Evolutionary conservation across 2,113 vertebrate species (phyloP).

Genomic region (Cromileptes altivelis): DNA sequence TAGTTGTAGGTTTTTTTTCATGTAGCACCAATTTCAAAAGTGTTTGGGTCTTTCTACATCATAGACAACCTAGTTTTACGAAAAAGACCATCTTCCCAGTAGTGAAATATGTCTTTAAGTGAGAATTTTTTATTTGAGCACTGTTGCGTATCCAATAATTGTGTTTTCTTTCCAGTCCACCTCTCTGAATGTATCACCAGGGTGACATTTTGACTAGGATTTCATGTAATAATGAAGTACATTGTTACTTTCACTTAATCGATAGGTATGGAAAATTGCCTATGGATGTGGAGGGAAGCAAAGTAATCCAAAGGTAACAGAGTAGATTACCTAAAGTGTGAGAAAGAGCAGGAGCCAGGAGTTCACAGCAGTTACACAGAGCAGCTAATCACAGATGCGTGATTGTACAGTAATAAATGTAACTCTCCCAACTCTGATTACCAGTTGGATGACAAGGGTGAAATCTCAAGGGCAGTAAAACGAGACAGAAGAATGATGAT

Average conservation of each 20-base stretch:
- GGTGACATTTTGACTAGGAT: constrained; percentile 34
- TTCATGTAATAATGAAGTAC: constrained; percentile 14
- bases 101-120: background rate
- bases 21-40: no score
- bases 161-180: constrained; percentile 23
- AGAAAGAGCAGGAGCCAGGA: constrained; percentile 10
- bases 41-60: no score
- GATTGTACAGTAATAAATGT: constrained; percentile 54
- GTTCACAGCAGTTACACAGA: constrained; percentile 24
- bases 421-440: constrained; percentile 64
- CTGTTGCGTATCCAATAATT: constrained; percentile 1
- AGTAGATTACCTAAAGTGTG: background rate
- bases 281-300: constrained; percentile 33
- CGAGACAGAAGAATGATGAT: constrained; percentile 52
- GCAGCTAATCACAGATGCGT: constrained; percentile 57
- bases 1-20: no score
- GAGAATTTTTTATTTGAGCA: background rate
- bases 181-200: constrained; percentile 3
- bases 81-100: no score
- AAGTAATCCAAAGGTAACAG: constrained; percentile 37
- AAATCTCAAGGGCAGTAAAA: constrained; percentile 67
- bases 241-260: constrained; percentile 32
- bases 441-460: constrained; percentile 50
- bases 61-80: no score
- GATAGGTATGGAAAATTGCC: constrained; percentile 36